A percentile compares a stretch with the other conserved stretches of the same genome.
Conservation (phyloP, 2,797 vertebrate species). For the Darevskia mixta region DNA sequence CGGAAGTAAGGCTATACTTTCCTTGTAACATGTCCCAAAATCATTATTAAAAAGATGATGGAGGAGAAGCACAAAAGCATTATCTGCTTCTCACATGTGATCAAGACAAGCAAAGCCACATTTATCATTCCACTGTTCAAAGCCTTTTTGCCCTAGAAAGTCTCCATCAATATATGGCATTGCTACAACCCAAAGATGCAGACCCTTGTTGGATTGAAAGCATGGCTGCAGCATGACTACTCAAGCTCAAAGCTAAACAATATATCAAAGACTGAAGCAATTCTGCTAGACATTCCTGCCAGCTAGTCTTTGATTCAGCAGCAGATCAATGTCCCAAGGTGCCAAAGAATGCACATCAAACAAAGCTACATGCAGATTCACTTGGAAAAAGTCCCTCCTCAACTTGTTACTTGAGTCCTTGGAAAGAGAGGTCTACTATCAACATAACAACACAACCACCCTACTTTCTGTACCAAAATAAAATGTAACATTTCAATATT, state of each 20-base stretch:
- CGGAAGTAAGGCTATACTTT: conserved; percentile 34
- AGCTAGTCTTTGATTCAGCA: background rate
- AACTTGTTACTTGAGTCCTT: background rate
- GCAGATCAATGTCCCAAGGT: background rate
- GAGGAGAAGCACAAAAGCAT: background rate
- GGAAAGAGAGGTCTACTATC: too few relatives aligned
- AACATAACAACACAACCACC: too few relatives aligned
- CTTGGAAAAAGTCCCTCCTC: background rate
- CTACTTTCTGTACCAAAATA: too few relatives aligned
- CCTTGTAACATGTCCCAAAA: conserved; percentile 52
- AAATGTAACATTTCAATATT: background rate
- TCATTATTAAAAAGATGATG: conserved; percentile 38
- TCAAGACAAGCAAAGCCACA: background rate
- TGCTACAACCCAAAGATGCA: background rate
- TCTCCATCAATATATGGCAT: background rate
- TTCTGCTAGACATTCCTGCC: background rate
- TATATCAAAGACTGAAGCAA: conserved; percentile 7
- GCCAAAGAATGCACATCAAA: conserved; percentile 1
- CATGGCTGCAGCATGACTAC: background rate
- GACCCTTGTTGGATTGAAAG: background rate
- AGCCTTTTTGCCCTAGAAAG: background rate
- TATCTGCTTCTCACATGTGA: background rate
- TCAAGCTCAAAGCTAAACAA: conserved; percentile 4
- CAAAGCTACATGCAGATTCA: background rate
- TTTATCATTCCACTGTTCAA: background rate